Percentiles rank a stretch among this genome's conserved stretches.
These are phyloP conservation scores for Myotis daubentonii DNA, from an alignment of 2,797 vertebrate species.

Conservation along the genomic window DNA sequence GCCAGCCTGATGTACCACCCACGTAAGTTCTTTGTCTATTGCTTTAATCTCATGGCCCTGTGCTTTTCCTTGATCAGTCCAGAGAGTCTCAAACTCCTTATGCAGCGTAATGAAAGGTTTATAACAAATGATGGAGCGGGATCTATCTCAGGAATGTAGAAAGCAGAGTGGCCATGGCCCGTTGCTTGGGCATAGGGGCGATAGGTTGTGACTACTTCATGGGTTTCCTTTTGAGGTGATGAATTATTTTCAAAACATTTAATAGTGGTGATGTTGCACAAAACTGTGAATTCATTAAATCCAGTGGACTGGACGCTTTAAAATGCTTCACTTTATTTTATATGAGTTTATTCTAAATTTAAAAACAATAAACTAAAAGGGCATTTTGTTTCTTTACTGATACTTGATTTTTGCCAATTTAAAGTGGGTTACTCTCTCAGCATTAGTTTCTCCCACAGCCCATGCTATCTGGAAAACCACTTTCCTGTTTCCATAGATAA, in stretches of 20 bases:
- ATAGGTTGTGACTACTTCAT: neutral
- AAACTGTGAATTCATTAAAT: neutral
- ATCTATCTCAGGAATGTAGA: neutral
- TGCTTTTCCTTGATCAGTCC: neutral
- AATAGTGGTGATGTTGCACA: neutral
- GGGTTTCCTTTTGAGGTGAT: neutral
- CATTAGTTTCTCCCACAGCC: neutral
- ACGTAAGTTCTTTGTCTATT: too few species aligned
- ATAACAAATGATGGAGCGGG: neutral
- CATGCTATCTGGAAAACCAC: neutral
- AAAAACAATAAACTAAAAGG: neutral
- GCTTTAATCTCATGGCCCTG: neutral
- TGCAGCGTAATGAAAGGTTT: neutral
- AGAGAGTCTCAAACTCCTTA: too few species aligned
- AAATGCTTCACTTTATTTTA: neutral
- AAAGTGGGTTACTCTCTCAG: neutral
- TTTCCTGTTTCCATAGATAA: neutral
- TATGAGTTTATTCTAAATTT: neutral
- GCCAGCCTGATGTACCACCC: neutral
- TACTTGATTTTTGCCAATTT: neutral
- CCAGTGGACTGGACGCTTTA: neutral
- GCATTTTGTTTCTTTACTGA: neutral
- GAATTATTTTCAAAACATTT: neutral
- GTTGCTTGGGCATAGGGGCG: rapidly evolving
- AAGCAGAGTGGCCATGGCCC: neutral